phyloP scores from a whole-genome alignment of 2,113 vertebrate species.

The Physeter macrocephalus region DNA sequence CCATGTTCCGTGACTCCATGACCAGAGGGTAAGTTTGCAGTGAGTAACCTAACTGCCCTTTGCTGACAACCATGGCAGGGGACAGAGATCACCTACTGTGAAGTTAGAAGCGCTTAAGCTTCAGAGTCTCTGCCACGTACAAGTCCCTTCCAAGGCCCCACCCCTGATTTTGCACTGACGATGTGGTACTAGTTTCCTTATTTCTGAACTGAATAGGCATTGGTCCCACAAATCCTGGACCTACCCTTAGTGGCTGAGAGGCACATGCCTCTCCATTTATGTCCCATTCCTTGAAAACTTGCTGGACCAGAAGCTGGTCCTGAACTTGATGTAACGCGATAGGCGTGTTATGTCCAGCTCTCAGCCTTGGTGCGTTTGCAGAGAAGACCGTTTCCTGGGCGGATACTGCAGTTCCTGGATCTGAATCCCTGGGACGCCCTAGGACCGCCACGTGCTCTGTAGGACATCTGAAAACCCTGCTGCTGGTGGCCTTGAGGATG shows the following conservation, averaged over 20 bases:
- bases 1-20: background rate
- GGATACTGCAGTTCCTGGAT: background rate
- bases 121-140: background rate
- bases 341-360: background rate
- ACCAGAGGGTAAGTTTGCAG: background rate
- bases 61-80: background rate
- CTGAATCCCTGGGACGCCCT: background rate
- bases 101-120: background rate
- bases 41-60: background rate
- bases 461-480: background rate
- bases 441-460: accelerated
- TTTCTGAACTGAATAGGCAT: background rate
- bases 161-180: background rate
- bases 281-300: background rate
- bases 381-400: background rate
- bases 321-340: background rate
- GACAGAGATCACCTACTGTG: background rate
- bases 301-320: background rate
- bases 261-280: background rate
- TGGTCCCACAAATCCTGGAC: background rate
- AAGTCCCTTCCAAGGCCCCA: background rate
- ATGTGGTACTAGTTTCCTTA: background rate
- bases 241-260: background rate
- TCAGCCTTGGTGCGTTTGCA: background rate
- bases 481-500: accelerated